A percentile compares a stretch with the other conserved stretches of the same genome.
Conservation (phyloP, 2,113 vertebrate species). For the Asarcornis scutulata region DNA sequence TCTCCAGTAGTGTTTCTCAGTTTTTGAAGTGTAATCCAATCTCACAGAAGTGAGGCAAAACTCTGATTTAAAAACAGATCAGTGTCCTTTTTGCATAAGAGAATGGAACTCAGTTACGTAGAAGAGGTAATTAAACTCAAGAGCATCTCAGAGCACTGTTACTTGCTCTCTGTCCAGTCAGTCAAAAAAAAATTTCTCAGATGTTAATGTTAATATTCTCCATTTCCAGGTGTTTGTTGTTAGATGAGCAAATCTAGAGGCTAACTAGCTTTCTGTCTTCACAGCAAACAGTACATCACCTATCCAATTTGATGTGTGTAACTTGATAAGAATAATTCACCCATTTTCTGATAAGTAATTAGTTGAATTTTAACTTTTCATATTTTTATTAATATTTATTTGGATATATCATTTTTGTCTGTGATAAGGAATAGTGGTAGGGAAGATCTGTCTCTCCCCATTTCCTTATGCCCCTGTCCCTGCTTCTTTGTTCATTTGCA, state of each 20-base stretch:
- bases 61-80: background rate
- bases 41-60: background rate
- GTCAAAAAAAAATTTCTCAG: background rate
- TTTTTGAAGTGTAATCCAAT: background rate
- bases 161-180: background rate
- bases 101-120: background rate
- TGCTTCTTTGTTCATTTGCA: background rate
- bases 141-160: background rate
- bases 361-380: background rate
- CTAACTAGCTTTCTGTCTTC: background rate
- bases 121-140: background rate
- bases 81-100: background rate
- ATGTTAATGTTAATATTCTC: background rate
- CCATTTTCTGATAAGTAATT: background rate
- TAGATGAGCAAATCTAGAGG: background rate
- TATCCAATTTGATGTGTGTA: background rate
- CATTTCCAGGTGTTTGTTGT: background rate
- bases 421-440: background rate
- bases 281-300: rapidly evolving
- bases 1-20: background rate
- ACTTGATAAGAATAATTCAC: background rate
- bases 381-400: background rate
- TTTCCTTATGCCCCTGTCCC: background rate
- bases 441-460: background rate
- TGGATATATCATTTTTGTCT: rapidly evolving